Base-by-base conservation (phyloP, 2,113 vertebrate species). In the Brienomyrus longianalis region DNA sequence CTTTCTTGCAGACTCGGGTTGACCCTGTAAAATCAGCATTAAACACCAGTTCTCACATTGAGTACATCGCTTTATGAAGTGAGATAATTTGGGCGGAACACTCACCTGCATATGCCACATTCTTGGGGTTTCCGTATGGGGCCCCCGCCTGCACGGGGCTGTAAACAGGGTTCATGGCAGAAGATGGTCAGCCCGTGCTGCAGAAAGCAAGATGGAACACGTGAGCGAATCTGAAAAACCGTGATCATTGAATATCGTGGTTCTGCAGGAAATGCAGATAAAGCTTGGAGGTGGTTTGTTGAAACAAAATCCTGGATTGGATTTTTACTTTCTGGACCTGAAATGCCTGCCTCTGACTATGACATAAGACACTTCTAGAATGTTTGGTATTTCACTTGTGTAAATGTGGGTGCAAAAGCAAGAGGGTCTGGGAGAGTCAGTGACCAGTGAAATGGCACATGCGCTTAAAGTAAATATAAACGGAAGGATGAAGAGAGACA, bases 121-220 rank as follows among this genome's bases (percentile, higher is more conserved):
- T 99, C 95, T 99, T 99, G 50, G 97, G 97, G 95, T 99, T 99
- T 94, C 98, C 98, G 0, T 99, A 99, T 83, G 98, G 98, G 93
- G 97, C 96, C 94, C 98, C 98, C 90, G 98, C 97, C 93, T 99
- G 98, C 92, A 99, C 97, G 80, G 98, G 97, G 96, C 98, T 99
- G 95, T 99, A 99, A 95, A 99, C 98, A 89, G 98, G 98, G 95
- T 99, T 99, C 98, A 99, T 99, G 91, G 93, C 96, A 96, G 97
- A 97, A 97, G 97, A 96, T 95, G 93, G 91, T 95, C 96, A 97
- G 97, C 95, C 97, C 96, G 99, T 96, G 83, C 96, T 95, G 95
- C 70, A 93, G 95, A 93, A 92, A 8, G 92, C 17, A 80, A 94
- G 83, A 43, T 5, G 93, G 88, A 93, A 90, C 45, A 90, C 74